Conservation (phyloP, 92 coral and sea anemone genomes). For the Phenganax marumi region DNA sequence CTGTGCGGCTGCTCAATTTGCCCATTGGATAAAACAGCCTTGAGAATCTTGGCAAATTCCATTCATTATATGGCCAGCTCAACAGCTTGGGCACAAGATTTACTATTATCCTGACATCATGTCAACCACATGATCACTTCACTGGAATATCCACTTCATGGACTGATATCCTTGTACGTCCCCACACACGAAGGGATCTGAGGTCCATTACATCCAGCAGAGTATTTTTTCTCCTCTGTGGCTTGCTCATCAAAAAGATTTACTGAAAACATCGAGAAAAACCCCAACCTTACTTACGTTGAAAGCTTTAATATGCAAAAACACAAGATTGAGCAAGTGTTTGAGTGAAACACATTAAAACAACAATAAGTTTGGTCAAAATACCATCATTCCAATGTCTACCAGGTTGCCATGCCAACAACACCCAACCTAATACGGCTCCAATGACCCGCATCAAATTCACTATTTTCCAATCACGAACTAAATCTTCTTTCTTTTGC, state of each 20-base stretch:
- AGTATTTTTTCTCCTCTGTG: constrained; percentile 15
- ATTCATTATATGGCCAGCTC: too few species aligned
- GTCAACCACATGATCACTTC: neutral
- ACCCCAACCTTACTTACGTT: neutral
- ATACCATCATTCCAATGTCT: constrained; percentile 82
- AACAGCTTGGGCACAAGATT: neutral
- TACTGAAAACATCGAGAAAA: constrained; percentile 19
- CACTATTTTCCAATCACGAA: constrained; percentile 91
- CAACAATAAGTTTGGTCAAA: too few species aligned
- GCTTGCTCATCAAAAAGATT: constrained; percentile 35
- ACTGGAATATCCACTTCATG: neutral
- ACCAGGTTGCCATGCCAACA: constrained; percentile 78
- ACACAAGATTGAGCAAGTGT: too few species aligned
- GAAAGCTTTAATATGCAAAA: too few species aligned
- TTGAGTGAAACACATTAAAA: neutral
- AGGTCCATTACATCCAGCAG: constrained; percentile 29
- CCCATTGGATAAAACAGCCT: too few species aligned
- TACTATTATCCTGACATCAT: neutral
- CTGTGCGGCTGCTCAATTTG: too few species aligned
- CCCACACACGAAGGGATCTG: constrained; percentile 24
- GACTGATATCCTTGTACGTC: constrained; percentile 31
- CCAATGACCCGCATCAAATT: constrained; percentile 97
- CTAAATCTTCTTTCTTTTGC: constrained; percentile 61
- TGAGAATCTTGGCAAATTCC: too few species aligned
- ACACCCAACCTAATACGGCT: constrained; percentile 88